Conservation (phyloP, 2,113 vertebrate genomes). For the Madoqua kirkii region DNA sequence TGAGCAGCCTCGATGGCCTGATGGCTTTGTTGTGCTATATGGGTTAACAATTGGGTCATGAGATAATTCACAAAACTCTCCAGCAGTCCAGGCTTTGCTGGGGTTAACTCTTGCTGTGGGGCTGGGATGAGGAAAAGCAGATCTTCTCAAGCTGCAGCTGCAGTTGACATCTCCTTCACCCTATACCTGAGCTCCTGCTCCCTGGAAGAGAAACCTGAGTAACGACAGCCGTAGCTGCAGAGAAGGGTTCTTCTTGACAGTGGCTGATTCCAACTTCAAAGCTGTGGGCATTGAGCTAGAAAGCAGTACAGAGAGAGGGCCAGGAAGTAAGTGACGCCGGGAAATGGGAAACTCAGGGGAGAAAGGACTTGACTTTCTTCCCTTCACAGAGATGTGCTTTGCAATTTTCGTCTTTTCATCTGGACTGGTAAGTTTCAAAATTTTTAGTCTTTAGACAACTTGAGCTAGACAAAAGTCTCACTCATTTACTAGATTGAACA, state of each 20-base stretch:
- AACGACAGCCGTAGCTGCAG: background rate
- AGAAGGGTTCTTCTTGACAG: background rate
- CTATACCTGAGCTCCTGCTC: constrained; percentile 39
- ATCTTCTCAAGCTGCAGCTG: background rate
- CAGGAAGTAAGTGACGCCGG: background rate
- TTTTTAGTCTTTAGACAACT: background rate
- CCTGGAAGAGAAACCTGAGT: constrained; percentile 11
- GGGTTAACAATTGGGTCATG: background rate
- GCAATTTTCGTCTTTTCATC: background rate
- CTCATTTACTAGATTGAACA: constrained; percentile 11
- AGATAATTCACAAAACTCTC: background rate
- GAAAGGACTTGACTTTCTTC: background rate
- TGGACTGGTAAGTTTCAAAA: background rate
- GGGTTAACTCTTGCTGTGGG: constrained; percentile 43
- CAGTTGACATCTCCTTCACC: background rate
- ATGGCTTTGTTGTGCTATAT: background rate
- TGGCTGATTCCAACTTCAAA: background rate
- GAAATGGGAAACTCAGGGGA: background rate
- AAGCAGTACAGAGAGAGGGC: background rate
- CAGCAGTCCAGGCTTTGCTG: background rate
- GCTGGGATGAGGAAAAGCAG: constrained; percentile 42
- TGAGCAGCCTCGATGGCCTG: background rate
- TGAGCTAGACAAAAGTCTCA: background rate
- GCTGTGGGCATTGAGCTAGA: background rate
- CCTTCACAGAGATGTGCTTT: background rate